Percentiles rank a stretch among this genome's conserved stretches.
These are phyloP conservation scores for Hippolais icterina DNA, from an alignment of 2,113 vertebrate genomes.

Conservation along the genomic window DNA sequence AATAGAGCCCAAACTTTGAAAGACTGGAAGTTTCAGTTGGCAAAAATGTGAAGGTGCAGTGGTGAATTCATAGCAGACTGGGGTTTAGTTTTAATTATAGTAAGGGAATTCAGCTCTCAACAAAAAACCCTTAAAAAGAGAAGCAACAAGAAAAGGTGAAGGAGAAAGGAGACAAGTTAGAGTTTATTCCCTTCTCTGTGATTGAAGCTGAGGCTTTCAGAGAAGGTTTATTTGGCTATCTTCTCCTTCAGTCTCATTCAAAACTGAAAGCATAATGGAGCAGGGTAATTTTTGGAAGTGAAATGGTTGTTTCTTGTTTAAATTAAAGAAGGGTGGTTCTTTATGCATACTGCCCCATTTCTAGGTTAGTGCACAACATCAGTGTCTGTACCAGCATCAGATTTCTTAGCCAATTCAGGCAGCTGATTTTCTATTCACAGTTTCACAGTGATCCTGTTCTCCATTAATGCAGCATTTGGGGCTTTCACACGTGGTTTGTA, in stretches of 20 bases:
- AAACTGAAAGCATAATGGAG: background rate
- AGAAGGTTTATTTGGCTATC: background rate
- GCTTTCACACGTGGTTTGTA: background rate
- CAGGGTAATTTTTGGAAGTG: background rate
- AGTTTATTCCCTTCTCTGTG: background rate
- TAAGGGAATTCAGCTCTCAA: background rate
- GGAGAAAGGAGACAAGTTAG: background rate
- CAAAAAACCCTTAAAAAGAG: background rate
- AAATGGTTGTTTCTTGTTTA: background rate
- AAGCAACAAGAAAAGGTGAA: background rate
- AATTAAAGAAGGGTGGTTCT: background rate
- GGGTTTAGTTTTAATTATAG: background rate
- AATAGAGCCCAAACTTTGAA: conserved; percentile 24
- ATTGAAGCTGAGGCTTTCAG: background rate
- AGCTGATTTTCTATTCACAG: background rate
- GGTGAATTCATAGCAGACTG: background rate
- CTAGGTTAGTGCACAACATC: background rate
- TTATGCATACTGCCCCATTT: background rate
- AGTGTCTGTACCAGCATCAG: background rate
- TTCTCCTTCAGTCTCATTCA: background rate
- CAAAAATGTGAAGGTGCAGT: background rate
- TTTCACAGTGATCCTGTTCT: background rate
- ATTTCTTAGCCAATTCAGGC: background rate
- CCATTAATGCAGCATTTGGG: background rate
- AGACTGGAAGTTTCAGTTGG: conserved; percentile 28